Percentiles rank a stretch among this genome's conserved stretches.
These are phyloP conservation scores for Melitaea athalia DNA, from an alignment of 2,888 invertebrate genomes.

Conservation along the genomic window DNA sequence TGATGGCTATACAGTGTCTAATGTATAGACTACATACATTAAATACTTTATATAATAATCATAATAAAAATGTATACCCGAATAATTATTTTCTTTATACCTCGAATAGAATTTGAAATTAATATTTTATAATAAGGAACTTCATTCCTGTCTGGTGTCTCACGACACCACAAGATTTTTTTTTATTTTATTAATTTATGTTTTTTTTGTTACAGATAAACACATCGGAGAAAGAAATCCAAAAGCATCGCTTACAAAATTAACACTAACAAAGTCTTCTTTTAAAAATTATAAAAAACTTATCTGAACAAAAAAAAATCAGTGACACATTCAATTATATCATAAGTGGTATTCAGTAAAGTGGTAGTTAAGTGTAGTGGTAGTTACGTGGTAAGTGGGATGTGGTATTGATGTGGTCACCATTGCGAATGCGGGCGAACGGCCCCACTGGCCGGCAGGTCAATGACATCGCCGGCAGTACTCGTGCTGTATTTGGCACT, in stretches of 20 bases:
- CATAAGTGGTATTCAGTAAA: neutral
- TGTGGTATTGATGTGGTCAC: slow-evolving; percentile 62
- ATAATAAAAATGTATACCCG: too few species aligned
- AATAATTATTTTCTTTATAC: too few species aligned
- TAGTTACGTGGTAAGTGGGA: slow-evolving; percentile 42
- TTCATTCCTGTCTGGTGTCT: too few species aligned
- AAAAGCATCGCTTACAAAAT: neutral
- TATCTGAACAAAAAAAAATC: neutral
- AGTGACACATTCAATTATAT: neutral
- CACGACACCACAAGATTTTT: too few species aligned
- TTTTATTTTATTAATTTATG: too few species aligned
- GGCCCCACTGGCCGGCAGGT: slow-evolving; percentile 72
- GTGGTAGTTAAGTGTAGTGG: slow-evolving; percentile 8
- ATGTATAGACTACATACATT: too few species aligned
- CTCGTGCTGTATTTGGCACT: slow-evolving; percentile 67
- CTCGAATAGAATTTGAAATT: too few species aligned
- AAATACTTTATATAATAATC: too few species aligned
- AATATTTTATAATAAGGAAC: too few species aligned
- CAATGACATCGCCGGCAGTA: slow-evolving; percentile 75
- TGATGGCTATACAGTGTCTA: too few species aligned
- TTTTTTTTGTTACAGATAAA: slow-evolving; percentile 28
- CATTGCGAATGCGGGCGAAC: slow-evolving; percentile 67
- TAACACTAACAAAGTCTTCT: neutral
- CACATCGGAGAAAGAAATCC: neutral
- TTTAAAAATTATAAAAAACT: neutral